Evolutionary conservation across 1,140 invertebrate genomes (phyloP).

Genomic region (Drosophila miranda): DNA sequence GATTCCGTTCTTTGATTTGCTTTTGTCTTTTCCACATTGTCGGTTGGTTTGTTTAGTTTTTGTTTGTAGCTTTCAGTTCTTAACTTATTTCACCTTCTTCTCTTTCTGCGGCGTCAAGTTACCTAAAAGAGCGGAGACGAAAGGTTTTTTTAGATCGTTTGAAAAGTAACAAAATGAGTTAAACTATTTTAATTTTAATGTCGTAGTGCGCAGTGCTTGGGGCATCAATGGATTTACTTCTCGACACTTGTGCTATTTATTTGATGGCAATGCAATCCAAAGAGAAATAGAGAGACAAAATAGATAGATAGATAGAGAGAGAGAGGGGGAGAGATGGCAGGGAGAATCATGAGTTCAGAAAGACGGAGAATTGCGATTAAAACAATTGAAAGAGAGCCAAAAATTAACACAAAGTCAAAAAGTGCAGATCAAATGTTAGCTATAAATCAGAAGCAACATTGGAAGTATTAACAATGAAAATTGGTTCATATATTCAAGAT

Average conservation of each 20-base stretch:
- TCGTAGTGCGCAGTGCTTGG: conserved; percentile 71
- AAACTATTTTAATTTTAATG: conserved; percentile 82
- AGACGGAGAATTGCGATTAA: conserved; percentile 15
- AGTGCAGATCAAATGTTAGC: conserved; percentile 19
- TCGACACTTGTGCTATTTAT: conserved; percentile 29
- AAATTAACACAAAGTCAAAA: conserved; percentile 29
- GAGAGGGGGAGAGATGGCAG: conserved; percentile 40
- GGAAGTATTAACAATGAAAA: not conserved
- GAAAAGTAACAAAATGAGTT: conserved; percentile 37
- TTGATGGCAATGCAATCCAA: conserved; percentile 30
- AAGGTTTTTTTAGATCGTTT: conserved; percentile 40
- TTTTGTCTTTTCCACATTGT: conserved; percentile 46
- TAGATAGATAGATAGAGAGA: conserved; percentile 38
- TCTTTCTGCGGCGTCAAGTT: conserved; percentile 66
- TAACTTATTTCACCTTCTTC: conserved; percentile 64
- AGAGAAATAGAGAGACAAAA: conserved; percentile 24
- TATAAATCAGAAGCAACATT: conserved; percentile 33
- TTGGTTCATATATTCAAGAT: too few relatives aligned
- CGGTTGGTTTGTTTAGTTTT: conserved; percentile 27
- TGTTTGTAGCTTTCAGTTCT: conserved; percentile 32
- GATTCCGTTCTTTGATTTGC: conserved; percentile 33
- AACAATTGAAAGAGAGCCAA: conserved; percentile 34
- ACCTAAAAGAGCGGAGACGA: conserved; percentile 67
- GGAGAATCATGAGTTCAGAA: conserved; percentile 19
- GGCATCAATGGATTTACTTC: conserved; percentile 68